Base-by-base conservation (phyloP, 2,888 invertebrate species). In the Xanthorhoe designata region DNA sequence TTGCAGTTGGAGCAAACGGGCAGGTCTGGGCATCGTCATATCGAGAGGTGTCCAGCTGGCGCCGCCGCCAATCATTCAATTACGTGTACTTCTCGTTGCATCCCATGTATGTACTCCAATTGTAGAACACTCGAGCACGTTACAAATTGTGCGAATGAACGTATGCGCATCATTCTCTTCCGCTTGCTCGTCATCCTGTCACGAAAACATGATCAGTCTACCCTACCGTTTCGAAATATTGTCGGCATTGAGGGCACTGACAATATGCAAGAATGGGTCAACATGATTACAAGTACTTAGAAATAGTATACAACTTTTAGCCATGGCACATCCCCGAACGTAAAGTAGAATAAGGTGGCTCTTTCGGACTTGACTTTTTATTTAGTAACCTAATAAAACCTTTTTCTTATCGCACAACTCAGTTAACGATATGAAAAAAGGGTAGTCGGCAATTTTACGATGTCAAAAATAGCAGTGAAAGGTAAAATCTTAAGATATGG, bases 11-110 rank as follows among this genome's bases (percentile, higher is more conserved):
- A 87, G 65, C 64, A 64, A 65, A 10, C 64, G 53, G 56, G 45
- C 64, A 84, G 82, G 73, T 78, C 88, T 89, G 90, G 78, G 67
- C 78, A 83, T 78, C 85, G 80, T 90, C 90, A 88, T 80, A 82
- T 86, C 81, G 79, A 87, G 87, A 85, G 88, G 87, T 86, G 85
- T 83, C 84, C 81, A 83, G 74, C 78, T 86, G 90, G 89, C 90
- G 89, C 87, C 84, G 84, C 84, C 69, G 81, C 75, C 87, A 90
- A 90, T 90, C 88, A 87, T 89, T 86, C 89, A 90, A 90, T 90
- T 90, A 85, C 79, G 75, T 73, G 73, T 83, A 79, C 81, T 82
- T 71, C 80, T 71, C 70, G 69, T 71, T 77, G 78, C 78, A 77
- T 75, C 77, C 79, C 64, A 65, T 60, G 42, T 61, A 60, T 75